These are phyloP conservation scores for Calosoma granatense DNA, from an alignment of 1,140 invertebrate species.

Conservation along the genomic window DNA sequence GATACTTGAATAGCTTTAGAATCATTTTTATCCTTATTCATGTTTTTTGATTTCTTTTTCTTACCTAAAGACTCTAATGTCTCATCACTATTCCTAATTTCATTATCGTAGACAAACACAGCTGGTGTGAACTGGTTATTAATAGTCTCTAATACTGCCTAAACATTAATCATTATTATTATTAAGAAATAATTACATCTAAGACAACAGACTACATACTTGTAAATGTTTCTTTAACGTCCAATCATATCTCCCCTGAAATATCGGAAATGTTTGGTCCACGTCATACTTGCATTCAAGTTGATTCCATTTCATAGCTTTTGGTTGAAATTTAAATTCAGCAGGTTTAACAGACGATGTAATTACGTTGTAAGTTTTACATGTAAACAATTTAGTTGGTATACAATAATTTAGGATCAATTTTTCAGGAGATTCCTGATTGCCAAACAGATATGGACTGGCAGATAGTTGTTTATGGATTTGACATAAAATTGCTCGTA, in stretches of 20 bases:
- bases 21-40: constrained; percentile 32
- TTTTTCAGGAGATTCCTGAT: constrained; percentile 35
- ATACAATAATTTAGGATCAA: constrained; percentile 42
- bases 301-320: constrained; percentile 53
- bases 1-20: constrained; percentile 39
- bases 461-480: constrained; percentile 43
- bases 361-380: constrained; percentile 39
- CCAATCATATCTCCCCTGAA: constrained; percentile 19
- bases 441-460: constrained; percentile 49
- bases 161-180: constrained; percentile 24
- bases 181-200: constrained; percentile 7
- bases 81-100: constrained; percentile 42
- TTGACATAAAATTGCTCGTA: constrained; percentile 43
- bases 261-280: constrained; percentile 36
- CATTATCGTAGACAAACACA: constrained; percentile 50
- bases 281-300: constrained; percentile 59
- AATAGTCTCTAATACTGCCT: constrained; percentile 47
- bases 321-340: constrained; percentile 54
- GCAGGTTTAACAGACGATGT: constrained; percentile 38
- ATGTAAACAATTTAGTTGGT: constrained; percentile 33
- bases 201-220: constrained; percentile 18
- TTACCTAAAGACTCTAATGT: constrained; percentile 43
- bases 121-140: constrained; percentile 46
- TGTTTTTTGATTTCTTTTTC: constrained; percentile 38
- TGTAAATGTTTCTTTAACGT: constrained; percentile 27